Base-by-base conservation (phyloP, 2,888 invertebrate genomes). In the Eupelmus urozonus region DNA sequence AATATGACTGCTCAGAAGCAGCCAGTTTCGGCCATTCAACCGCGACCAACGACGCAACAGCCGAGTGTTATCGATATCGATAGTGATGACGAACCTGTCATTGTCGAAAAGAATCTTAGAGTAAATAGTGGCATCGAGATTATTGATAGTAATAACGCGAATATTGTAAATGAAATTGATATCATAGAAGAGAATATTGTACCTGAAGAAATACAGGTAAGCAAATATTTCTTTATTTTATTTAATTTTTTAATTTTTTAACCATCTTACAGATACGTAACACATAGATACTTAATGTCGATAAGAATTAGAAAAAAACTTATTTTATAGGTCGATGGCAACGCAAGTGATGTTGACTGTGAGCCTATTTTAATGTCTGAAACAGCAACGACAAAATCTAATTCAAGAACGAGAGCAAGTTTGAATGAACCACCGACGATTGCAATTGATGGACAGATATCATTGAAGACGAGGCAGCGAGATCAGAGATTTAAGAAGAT, bases 41-140 rank as follows among this genome's bases (percentile, higher is more conserved):
- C 16, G 1, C 66, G 51, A 23, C 18, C 23, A 57, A 55, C 13
- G 1, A 1, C 23, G 20, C 13, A 34, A 3, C 45, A 81, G 7
- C 84, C 85, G 0, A 86, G 81, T 78, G 83, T 87, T 0, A 87
- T 87, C 42, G 84, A 87, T 70, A 57, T 87, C 13, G 87, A 85
- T n/a, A 86, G 86, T 71, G 87, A 87, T 9, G 87, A 87, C 23
- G 87, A 87, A n/a, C 63, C 81, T 16, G 76, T 75, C 0, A 63
- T 81, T 13, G 40, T 18, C 45, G 20, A 1, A 2, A 11, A 5
- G 20, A 57, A 34, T 13, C 59, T 20, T 49, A 20, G 0, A 2
- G 11, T n/a, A 29, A 66, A 40, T 18, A 67, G 23, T 53, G 23
- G 0, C 13, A 29, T 57, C 25, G 9, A 1, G 16, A 55, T 1